Evolutionary conservation across 2,888 invertebrate species (phyloP), one percentile per base, ranked within the genome.

Genomic region (Drosophila phalerata): DNA sequence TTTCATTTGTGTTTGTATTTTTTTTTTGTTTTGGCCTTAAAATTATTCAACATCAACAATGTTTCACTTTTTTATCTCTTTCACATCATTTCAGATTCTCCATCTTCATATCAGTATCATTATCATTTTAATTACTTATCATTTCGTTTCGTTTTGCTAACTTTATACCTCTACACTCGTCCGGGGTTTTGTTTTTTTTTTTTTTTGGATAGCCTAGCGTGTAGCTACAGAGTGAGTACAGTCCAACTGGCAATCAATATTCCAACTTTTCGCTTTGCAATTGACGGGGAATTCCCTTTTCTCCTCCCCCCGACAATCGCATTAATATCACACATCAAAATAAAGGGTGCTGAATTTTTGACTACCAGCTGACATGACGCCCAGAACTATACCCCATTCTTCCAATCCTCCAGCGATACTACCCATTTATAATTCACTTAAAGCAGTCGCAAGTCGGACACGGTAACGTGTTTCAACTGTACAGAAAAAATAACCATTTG

Each of bases 1-100:
- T 10, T 67, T 30, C 47, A 69, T 79, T 78, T 70, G 47, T 58
- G 60, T 66, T 76, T 48, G 56, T 57, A 45, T 66, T 68, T 30
- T 10, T 53, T 67, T 56, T 56, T 53, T 65, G 40, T 65, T 49
- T 71, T 82, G 69, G 73, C 66, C 85, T 85, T 85, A 85, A 85
- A 85, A 85, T 74, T 85, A 85, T 85, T 85, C 73, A 85, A 85
- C 85, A 85, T 85, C 73, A 85, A 85, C 85, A 85, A 87, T 87
- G 81, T 87, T 82, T 69, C 62, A 57, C 40, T 49, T 32, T 32
- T 53, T 48, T 13, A 5, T 48, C 17, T 13, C 48, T 43, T 22
- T 65, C 56, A 64, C 40, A 40, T 45, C 61, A 38, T 61, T 47
- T 63, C 32, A 42, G 38, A 47, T 56, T 5, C 28, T 32, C 19